Base-by-base conservation (phyloP, 2,888 invertebrate genomes). In the Plagodis dolabraria region DNA sequence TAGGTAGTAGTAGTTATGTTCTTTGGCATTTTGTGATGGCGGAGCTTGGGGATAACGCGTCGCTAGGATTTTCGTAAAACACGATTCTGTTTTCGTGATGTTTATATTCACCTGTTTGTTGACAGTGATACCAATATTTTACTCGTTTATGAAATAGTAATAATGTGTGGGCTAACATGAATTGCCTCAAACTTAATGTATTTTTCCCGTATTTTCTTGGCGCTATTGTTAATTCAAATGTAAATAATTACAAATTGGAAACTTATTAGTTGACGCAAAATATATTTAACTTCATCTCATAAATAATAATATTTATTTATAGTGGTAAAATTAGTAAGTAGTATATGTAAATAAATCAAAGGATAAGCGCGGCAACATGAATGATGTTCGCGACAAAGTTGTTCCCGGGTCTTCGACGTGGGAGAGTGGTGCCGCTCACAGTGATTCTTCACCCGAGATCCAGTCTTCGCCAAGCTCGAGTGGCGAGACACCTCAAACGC, bases 361-460 rank as follows among this genome's bases (percentile, higher is more conserved):
- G 61, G 60, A 64, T 61, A 53, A 72, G 65, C 66, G 72, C 71
- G 70, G 65, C 85, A 86, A 82, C 74, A 93, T 93, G 93, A 93
- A 93, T 85, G 93, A 93, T 85, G 86, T 92, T 79, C 89, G 92
- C 67, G 93, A 93, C 74, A 93, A 93, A 89, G 91, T 91, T 70
- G 89, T 87, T 62, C 86, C 93, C 75, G 89, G 92, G 56, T 83
- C 89, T 60, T 92, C 92, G 57, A 82, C 86, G 68, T 93, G 93
- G 93, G 93, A 93, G 75, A 87, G 71, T 74, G 78, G 83, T 43
- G 76, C 83, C 47, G 75, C 81, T 33, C 86, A 85, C 57, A 90
- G 85, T 71, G 93, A 93, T 67, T 88, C 88, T 10, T 90, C 92
- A 38, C 89, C 92, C 8, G 93, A 93, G 65, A 82, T 83, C 22